Base-by-base conservation (phyloP, 2,797 vertebrate species). In the Notolepis coatsorum region DNA sequence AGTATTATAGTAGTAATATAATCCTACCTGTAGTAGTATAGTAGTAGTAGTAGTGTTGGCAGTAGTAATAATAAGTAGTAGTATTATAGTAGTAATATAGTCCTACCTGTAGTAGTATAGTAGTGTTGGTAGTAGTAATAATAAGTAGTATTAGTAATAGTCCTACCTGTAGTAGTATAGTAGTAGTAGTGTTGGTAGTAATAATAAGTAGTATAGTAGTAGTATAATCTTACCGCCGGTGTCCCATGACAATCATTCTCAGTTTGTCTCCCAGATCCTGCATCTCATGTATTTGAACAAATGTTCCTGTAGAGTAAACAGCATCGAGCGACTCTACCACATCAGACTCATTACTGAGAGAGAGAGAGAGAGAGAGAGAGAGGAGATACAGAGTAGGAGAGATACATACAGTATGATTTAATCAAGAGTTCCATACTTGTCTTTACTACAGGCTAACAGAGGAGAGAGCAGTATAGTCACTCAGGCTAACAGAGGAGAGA, bases 251-350 rank as follows among this genome's bases (percentile, higher is more conserved):
- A 0, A 99, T 99, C 97, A 99, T 99, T 4, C 97, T 95, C 49
- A 99, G 78, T 79, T 96, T 97, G 89, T 99, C 97, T 1, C 97
- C 97, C 1, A 99, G 93, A 86, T 99, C 97, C 87, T 99, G 97
- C 97, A 99, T 97, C 80, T 99, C 97, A 3, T 99, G 97, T 48
- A 99, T 99, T 90, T 99, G 97, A 18, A 99, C 96, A 24, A 99
- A 99, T 0, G 97, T 99, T 30, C 97, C 97, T 0, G 94, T 97
- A 65, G 91, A 88, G 80, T 98, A 97, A 73, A 99, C 61, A 17
- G 94, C 93, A 1, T 96, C 93, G 46, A 99, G 88, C 81, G 88
- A 95, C 69, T 96, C 95, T 37, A 99, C 96, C 62, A 96, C 94
- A 5, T 99, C 97, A 0, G 94, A 95, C 67, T 99, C 96, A 1